phyloP scores from a whole-genome alignment of 1,140 invertebrate species.

The Drosophila sturtevanti region DNA sequence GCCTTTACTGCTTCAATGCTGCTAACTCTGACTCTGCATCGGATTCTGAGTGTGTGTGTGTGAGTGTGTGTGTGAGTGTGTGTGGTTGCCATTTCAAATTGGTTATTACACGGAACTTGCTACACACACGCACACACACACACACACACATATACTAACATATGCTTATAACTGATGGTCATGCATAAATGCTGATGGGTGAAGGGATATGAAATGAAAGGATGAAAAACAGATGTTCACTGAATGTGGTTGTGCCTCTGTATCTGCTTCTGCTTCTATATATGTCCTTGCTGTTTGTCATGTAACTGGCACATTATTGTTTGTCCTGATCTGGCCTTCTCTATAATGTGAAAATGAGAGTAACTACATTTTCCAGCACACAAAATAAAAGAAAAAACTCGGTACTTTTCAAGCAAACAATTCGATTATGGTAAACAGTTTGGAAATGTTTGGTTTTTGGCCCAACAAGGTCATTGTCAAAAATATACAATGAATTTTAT shows the following conservation, averaged over 20 bases:
- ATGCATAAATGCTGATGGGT: slow-evolving; percentile 46
- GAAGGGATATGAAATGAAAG: not conserved
- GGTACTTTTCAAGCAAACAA: not conserved
- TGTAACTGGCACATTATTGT: slow-evolving; percentile 42
- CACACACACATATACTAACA: not conserved
- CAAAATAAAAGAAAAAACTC: not conserved
- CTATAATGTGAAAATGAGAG: slow-evolving; percentile 41
- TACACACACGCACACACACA: slow-evolving; percentile 27
- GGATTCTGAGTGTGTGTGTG: slow-evolving; percentile 14
- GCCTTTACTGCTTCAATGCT: slow-evolving; percentile 28
- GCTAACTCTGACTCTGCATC: slow-evolving; percentile 13
- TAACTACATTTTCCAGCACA: slow-evolving; percentile 12
- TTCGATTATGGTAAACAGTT: slow-evolving; percentile 7
- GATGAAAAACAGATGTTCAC: slow-evolving; percentile 16
- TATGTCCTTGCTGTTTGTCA: slow-evolving; percentile 21
- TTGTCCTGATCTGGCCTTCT: slow-evolving; percentile 7
- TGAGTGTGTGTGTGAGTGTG: slow-evolving; percentile 15
- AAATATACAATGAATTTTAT: not conserved
- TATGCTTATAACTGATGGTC: slow-evolving; percentile 31
- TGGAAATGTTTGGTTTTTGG: not conserved
- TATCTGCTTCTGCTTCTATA: not conserved
- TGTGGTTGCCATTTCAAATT: slow-evolving; percentile 65
- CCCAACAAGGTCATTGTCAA: slow-evolving; percentile 1
- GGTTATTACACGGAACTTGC: slow-evolving; percentile 61
- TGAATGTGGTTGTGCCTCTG: slow-evolving; percentile 7